These are phyloP conservation scores for Diadumene lineata DNA, from an alignment of 92 coral and sea anemone species.

Conservation along the genomic window DNA sequence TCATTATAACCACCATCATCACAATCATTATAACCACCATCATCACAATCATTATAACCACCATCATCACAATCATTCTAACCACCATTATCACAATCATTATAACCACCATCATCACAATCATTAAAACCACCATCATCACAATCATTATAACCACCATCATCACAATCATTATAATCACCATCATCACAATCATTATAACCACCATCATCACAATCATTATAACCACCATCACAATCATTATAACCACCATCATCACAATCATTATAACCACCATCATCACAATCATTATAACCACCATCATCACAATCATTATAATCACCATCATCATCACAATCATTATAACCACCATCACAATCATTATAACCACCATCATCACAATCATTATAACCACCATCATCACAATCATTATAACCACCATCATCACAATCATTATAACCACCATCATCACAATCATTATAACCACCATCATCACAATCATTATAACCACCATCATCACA, in stretches of 20 bases:
- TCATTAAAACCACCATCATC: background rate
- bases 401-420: background rate
- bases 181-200: background rate
- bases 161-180: background rate
- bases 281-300: background rate
- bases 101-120: background rate
- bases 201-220: background rate
- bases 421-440: background rate
- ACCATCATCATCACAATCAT: background rate
- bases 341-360: background rate
- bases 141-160: background rate
- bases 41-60: background rate
- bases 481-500: background rate
- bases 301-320: background rate
- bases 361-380: background rate
- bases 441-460: background rate
- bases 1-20: background rate
- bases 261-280: background rate
- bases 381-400: background rate
- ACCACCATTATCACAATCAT: background rate
- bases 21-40: background rate
- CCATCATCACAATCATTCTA: background rate
- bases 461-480: background rate
- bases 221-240: background rate
- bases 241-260: background rate